These are phyloP conservation scores for Spodoptera frugiperda DNA, from an alignment of 1,140 invertebrate species.

Conservation along the genomic window DNA sequence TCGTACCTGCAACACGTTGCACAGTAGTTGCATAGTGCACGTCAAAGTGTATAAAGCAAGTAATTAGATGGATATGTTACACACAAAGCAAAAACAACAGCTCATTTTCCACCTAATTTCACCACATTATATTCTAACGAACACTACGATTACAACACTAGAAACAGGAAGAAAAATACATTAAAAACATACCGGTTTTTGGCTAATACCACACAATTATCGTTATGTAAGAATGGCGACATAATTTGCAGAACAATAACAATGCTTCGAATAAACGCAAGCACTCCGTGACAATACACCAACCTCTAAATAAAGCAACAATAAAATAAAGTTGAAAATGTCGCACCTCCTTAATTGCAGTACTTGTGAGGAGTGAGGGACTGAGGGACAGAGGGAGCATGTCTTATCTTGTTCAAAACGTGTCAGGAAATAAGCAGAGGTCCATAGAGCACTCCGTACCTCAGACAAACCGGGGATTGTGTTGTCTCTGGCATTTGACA, in stretches of 20 bases:
- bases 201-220: too few relatives aligned
- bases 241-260: not conserved
- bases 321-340: slow-evolving; percentile 5
- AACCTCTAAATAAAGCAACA: not conserved
- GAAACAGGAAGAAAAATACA: too few relatives aligned
- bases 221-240: too few relatives aligned
- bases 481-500: slow-evolving; percentile 21
- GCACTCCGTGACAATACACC: not conserved
- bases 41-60: too few relatives aligned
- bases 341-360: slow-evolving; percentile 6
- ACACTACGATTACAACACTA: too few relatives aligned
- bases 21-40: too few relatives aligned
- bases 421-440: slow-evolving; percentile 3
- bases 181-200: too few relatives aligned
- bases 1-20: too few relatives aligned
- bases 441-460: not conserved
- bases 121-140: too few relatives aligned
- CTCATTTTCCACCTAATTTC: too few relatives aligned
- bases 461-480: not conserved
- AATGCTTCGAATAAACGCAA: not conserved
- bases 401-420: not conserved
- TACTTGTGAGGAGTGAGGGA: not conserved
- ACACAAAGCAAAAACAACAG: too few relatives aligned
- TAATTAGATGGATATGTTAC: too few relatives aligned
- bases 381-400: not conserved